A percentile compares a stretch with the other conserved stretches of the same genome.
phyloP scores from a whole-genome alignment of 1,140 invertebrate genomes.

The Drosophila triauraria region DNA sequence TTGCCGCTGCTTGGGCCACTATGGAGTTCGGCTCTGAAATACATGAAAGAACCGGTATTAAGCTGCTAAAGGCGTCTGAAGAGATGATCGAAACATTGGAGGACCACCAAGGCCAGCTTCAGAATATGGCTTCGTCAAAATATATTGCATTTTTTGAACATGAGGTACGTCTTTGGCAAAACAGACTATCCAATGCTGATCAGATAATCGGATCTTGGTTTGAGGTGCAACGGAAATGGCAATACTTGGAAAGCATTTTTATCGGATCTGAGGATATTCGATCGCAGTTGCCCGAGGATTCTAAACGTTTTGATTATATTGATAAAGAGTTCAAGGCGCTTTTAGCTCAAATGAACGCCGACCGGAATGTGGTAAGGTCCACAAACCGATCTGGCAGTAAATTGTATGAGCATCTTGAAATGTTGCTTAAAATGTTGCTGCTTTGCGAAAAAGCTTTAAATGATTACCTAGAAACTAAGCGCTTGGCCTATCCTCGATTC shows the following conservation, averaged over 20 bases:
- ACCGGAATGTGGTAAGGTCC: slow-evolving; percentile 92
- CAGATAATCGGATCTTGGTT: slow-evolving; percentile 94
- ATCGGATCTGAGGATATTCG: slow-evolving; percentile 98
- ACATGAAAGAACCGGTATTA: slow-evolving; percentile 92
- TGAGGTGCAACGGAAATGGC: slow-evolving; percentile 97
- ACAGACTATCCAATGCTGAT: slow-evolving; percentile 94
- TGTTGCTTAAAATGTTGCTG: slow-evolving; percentile 90
- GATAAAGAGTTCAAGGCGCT: slow-evolving; percentile 92
- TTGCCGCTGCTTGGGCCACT: slow-evolving; percentile 92
- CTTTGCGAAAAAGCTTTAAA: slow-evolving; percentile 97
- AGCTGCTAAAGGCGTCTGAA: slow-evolving; percentile 92
- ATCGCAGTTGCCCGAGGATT: slow-evolving; percentile 95
- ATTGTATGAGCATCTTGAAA: slow-evolving; percentile 92
- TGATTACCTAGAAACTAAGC: slow-evolving; percentile 97
- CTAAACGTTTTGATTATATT: slow-evolving; percentile 94
- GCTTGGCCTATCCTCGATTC: slow-evolving; percentile 96
- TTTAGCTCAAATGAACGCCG: slow-evolving; percentile 86
- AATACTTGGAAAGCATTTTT: slow-evolving; percentile 97
- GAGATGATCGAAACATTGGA: slow-evolving; percentile 97
- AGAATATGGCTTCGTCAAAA: slow-evolving; percentile 97
- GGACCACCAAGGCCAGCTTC: slow-evolving; percentile 97
- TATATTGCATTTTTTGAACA: slow-evolving; percentile 94
- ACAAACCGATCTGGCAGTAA: slow-evolving; percentile 91
- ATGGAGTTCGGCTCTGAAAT: slow-evolving; percentile 93
- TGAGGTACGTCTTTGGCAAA: slow-evolving; percentile 95